Percentiles rank a stretch among this genome's conserved stretches.
Conservation (phyloP, 2,888 invertebrate species). For the Beris morrisii region DNA sequence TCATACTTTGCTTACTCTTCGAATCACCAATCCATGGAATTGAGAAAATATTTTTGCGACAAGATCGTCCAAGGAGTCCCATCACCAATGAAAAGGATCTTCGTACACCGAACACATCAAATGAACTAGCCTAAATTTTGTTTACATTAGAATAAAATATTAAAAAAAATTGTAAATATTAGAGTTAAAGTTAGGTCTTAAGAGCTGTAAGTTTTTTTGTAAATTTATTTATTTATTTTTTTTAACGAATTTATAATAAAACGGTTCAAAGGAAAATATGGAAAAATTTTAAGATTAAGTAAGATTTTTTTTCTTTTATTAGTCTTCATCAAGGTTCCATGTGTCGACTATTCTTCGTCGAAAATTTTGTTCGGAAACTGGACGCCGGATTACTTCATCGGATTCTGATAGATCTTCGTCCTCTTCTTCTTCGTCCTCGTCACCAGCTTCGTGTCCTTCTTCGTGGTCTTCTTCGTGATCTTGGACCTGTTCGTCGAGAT, state of each 20-base stretch:
- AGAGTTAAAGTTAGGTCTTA: constrained; percentile 10
- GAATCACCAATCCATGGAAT: constrained; percentile 73
- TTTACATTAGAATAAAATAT: constrained; percentile 5
- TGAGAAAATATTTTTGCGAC: constrained; percentile 66
- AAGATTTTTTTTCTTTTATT: neutral
- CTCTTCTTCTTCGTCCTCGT: constrained; percentile 39
- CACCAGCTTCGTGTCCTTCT: constrained; percentile 29
- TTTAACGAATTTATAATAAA: constrained; percentile 7
- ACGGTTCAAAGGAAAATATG: constrained; percentile 17
- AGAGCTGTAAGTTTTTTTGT: constrained; percentile 29
- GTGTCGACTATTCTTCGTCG: neutral
- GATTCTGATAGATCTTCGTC: constrained; percentile 42
- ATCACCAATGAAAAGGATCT: constrained; percentile 17
- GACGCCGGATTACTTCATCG: constrained; percentile 41
- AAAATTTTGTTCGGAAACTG: constrained; percentile 22
- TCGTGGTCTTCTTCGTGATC: constrained; percentile 4
- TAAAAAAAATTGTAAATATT: constrained; percentile 12
- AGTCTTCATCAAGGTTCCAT: constrained; percentile 1
- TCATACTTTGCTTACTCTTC: constrained; percentile 66
- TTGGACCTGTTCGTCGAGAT: neutral
- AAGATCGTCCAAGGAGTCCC: constrained; percentile 48
- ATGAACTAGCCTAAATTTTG: constrained; percentile 37
- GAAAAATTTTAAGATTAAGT: constrained; percentile 3
- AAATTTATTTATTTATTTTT: constrained; percentile 30
- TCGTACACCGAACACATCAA: constrained; percentile 36